Conservation (phyloP, 2,888 invertebrate species). For the Drosophila colorata region DNA sequence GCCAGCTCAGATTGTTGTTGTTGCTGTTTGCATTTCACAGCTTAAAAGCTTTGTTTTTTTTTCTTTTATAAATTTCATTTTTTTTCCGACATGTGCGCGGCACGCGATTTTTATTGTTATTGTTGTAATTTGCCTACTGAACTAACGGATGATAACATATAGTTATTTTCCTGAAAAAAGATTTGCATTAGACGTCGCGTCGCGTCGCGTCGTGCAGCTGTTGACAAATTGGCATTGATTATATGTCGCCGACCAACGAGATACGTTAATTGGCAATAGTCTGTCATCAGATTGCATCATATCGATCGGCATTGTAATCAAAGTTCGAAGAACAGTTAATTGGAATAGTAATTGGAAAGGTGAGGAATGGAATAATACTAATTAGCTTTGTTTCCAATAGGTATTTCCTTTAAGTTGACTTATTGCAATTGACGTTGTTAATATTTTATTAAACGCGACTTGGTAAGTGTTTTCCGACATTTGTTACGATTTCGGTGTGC, state of each 20-base stretch:
- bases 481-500: too few species aligned
- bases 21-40: conserved; percentile 29
- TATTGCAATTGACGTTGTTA: background rate
- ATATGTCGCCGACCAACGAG: conserved; percentile 9
- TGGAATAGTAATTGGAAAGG: conserved; percentile 1
- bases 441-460: background rate
- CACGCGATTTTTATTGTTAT: conserved; percentile 56
- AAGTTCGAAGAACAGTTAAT: conserved; percentile 8
- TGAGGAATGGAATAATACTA: conserved; percentile 1
- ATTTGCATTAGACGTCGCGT: conserved; percentile 20
- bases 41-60: conserved; percentile 20
- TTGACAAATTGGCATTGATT: conserved; percentile 41
- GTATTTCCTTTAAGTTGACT: conserved; percentile 6
- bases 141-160: conserved; percentile 28
- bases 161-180: conserved; percentile 20
- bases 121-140: conserved; percentile 9
- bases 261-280: conserved; percentile 29
- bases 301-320: conserved; percentile 12
- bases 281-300: conserved; percentile 39
- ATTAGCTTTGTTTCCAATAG: conserved; percentile 2
- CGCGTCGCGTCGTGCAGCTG: conserved; percentile 17
- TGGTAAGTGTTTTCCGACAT: background rate
- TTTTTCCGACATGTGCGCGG: conserved; percentile 52
- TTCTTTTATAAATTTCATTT: conserved; percentile 19
- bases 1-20: conserved; percentile 4